Evolutionary conservation across 2,888 invertebrate genomes (phyloP).

Genomic region (Dryobota labecula): DNA sequence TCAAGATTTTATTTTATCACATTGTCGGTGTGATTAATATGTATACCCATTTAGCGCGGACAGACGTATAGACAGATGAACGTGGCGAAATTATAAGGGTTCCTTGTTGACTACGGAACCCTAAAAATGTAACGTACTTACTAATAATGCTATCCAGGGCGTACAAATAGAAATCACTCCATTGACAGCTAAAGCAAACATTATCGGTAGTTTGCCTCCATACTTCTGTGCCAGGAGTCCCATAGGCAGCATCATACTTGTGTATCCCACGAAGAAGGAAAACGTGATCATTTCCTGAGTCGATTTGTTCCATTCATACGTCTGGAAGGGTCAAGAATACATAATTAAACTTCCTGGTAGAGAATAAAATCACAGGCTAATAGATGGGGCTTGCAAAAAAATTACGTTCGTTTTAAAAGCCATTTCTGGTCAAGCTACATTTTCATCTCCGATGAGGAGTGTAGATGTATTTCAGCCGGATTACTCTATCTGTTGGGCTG

Average conservation of each 20-base stretch:
- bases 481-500: not conserved
- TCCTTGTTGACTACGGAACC: no score
- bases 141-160: slow-evolving; percentile 80
- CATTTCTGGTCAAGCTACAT: not conserved
- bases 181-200: slow-evolving; percentile 80
- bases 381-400: not conserved
- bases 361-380: not conserved
- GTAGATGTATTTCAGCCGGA: not conserved
- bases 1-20: no score
- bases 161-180: slow-evolving; percentile 76
- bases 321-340: slow-evolving; percentile 65
- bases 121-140: no score
- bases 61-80: no score
- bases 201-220: slow-evolving; percentile 91
- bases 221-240: slow-evolving; percentile 91
- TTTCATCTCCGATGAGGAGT: not conserved
- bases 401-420: not conserved
- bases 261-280: slow-evolving; percentile 90
- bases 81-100: no score
- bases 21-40: no score
- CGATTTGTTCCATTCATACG: slow-evolving; percentile 79
- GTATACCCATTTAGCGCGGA: no score
- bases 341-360: not conserved
- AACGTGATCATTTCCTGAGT: slow-evolving; percentile 83
- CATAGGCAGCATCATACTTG: slow-evolving; percentile 88